Evolutionary conservation across 1,140 invertebrate genomes (phyloP).

Genomic region (Drosophila jambulina): DNA sequence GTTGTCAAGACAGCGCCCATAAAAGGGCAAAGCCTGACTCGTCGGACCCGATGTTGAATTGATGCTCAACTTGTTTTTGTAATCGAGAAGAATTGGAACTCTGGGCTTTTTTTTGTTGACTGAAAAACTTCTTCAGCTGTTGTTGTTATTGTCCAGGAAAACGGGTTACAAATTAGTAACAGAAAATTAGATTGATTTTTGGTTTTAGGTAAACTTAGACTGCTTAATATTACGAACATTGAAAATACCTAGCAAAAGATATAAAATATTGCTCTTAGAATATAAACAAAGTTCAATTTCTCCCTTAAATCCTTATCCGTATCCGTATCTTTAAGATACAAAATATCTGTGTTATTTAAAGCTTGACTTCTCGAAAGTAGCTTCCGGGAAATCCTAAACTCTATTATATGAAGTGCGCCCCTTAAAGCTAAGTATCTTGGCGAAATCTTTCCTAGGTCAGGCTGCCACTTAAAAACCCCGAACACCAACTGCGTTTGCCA

Average conservation of each 20-base stretch:
- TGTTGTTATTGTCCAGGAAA: neutral
- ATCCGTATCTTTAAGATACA: no score
- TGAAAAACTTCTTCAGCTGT: neutral
- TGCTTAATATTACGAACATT: neutral
- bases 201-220: neutral
- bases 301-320: no score
- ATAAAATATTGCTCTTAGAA: no score
- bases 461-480: neutral
- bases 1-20: constrained; percentile 47
- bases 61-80: constrained; percentile 18
- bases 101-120: neutral
- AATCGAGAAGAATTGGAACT: constrained; percentile 5
- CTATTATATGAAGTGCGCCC: neutral
- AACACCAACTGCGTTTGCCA: constrained; percentile 9
- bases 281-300: no score
- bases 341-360: neutral
- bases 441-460: constrained; percentile 14
- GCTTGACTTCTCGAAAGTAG: no score
- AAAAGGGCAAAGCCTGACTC: constrained; percentile 45
- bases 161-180: neutral
- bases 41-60: constrained; percentile 18
- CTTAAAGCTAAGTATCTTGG: neutral
- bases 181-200: neutral
- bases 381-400: neutral
- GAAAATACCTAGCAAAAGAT: neutral